Conservation (phyloP, 2,888 invertebrate species). For the Stenolophus ochropezus region DNA sequence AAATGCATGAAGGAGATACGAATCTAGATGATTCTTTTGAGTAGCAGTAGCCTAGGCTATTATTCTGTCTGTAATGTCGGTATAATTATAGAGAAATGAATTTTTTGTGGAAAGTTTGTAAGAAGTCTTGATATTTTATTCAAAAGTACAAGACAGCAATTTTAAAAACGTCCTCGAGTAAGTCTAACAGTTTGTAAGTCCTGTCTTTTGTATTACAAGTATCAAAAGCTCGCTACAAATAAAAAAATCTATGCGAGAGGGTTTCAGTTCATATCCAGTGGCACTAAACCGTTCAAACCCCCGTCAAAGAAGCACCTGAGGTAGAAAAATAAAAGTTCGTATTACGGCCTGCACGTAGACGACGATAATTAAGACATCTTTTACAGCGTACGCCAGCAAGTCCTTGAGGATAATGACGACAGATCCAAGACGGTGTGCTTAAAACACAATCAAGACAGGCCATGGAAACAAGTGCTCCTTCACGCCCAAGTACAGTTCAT, state of each 20-base stretch:
- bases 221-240: not conserved
- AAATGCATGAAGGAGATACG: no score
- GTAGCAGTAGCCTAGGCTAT: no score
- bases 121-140: not conserved
- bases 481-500: conserved; percentile 22
- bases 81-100: not conserved
- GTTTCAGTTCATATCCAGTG: conserved; percentile 6
- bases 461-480: conserved; percentile 54
- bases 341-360: conserved; percentile 47
- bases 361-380: conserved; percentile 57
- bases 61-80: not conserved
- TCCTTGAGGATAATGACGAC: conserved; percentile 58
- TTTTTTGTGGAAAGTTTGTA: not conserved
- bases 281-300: conserved; percentile 14
- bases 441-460: conserved; percentile 56
- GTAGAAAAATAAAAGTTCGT: conserved; percentile 37
- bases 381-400: conserved; percentile 45
- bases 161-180: not conserved
- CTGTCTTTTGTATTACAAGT: not conserved
- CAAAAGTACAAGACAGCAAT: not conserved
- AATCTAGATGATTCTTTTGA: no score
- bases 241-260: not conserved
- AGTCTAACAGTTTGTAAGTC: not conserved
- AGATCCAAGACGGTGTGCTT: conserved; percentile 51
- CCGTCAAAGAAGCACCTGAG: not conserved